Evolutionary conservation across 2,113 vertebrate genomes (phyloP).

Genomic region (Mustelus asterias): DNA sequence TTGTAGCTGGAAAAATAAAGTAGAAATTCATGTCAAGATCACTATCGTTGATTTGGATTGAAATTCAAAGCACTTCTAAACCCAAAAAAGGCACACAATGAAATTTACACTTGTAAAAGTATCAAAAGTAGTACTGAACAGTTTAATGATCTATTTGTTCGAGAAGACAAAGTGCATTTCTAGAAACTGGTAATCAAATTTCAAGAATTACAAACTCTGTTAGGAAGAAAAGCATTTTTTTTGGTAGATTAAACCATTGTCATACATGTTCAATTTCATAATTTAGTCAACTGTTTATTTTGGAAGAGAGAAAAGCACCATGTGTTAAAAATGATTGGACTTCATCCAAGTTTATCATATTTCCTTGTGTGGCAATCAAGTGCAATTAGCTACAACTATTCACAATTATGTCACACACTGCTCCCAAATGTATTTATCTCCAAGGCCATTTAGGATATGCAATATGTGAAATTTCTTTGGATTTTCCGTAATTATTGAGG

Average conservation of each 20-base stretch:
- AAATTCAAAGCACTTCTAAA: neutral
- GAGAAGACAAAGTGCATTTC: neutral
- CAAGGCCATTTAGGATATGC: neutral
- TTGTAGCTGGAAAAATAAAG: slow-evolving; percentile 74
- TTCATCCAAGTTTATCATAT: neutral
- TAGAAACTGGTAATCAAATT: neutral
- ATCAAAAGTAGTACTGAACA: no score
- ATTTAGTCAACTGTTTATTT: neutral
- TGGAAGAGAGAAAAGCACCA: neutral
- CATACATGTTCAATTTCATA: neutral
- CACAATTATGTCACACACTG: neutral
- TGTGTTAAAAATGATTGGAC: neutral
- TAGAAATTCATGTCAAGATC: slow-evolving; percentile 31
- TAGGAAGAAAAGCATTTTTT: neutral
- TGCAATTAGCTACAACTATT: neutral
- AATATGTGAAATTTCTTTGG: neutral
- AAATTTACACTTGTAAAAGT: neutral
- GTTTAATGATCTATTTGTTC: neutral
- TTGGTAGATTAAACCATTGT: neutral
- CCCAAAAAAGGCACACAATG: neutral
- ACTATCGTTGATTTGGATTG: neutral
- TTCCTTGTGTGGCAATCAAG: neutral
- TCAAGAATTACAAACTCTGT: neutral
- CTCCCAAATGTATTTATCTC: neutral
- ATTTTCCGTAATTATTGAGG: neutral